Evolutionary conservation across 1,140 invertebrate genomes (phyloP).

Genomic region (Hyles vespertilio): DNA sequence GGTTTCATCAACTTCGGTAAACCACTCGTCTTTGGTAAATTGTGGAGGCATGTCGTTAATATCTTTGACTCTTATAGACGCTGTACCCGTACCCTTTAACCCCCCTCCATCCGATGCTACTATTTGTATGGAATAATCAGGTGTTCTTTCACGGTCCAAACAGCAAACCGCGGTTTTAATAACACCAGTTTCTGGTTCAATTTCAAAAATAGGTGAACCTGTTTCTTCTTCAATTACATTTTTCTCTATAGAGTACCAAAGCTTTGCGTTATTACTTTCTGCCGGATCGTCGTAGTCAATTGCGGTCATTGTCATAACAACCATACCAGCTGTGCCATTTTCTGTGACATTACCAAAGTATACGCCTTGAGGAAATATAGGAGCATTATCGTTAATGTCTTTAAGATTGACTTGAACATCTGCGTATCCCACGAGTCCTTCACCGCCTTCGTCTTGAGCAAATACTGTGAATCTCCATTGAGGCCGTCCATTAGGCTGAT

Average conservation of each 20-base stretch:
- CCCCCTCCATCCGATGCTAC: slow-evolving; percentile 95
- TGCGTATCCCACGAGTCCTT: slow-evolving; percentile 97
- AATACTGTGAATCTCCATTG: slow-evolving; percentile 99
- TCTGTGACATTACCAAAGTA: slow-evolving; percentile 97
- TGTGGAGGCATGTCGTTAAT: slow-evolving; percentile 97
- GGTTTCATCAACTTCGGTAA: slow-evolving; percentile 97
- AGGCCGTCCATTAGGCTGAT: slow-evolving; percentile 96
- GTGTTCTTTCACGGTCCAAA: slow-evolving; percentile 93
- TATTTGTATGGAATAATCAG: slow-evolving; percentile 98
- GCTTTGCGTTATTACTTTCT: slow-evolving; percentile 93
- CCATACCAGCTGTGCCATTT: slow-evolving; percentile 96
- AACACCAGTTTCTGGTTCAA: slow-evolving; percentile 95
- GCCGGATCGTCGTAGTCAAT: slow-evolving; percentile 97
- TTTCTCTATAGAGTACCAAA: slow-evolving; percentile 96
- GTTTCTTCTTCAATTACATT: slow-evolving; percentile 97
- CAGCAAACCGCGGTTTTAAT: slow-evolving; percentile 97
- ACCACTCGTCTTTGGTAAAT: slow-evolving; percentile 97
- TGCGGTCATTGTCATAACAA: slow-evolving; percentile 99
- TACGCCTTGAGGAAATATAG: slow-evolving; percentile 95
- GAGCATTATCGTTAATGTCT: slow-evolving; percentile 99
- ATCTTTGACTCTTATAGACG: slow-evolving; percentile 95
- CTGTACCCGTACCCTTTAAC: slow-evolving; percentile 94
- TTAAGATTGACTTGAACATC: slow-evolving; percentile 98
- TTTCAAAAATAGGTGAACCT: slow-evolving; percentile 95
- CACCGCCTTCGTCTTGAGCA: slow-evolving; percentile 96